Base-by-base conservation (phyloP, 2,888 invertebrate genomes). In the Athalia cordata region DNA sequence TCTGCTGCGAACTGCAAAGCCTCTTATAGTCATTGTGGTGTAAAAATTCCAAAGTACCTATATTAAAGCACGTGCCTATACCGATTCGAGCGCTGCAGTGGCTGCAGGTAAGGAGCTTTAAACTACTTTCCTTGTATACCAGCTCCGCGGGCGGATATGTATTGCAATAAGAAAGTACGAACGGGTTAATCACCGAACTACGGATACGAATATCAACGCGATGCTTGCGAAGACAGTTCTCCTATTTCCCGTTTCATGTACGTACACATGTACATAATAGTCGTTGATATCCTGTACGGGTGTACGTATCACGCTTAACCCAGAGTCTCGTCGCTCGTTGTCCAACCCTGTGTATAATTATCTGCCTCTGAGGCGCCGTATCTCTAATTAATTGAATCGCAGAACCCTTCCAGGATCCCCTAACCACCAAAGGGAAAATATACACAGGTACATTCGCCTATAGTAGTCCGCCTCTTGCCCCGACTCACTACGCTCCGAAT, bases 331-430 rank as follows among this genome's bases (percentile, higher is more conserved):
- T 59, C 59, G 13, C 47, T 50, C 59, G 13, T 11, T 49, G 59
- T 61, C 72, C 29, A 29, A 29, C 29, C 29, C 29, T 29, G 29
- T 29, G 29, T 29, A 29, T 72, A 59, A 72, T 72, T 72, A 72
- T 72, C 59, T 72, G 59, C 59, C 61, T 47, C 59, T 47, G 7
- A 45, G 72, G 59, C 15, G 43, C 72, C 57, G 59, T 72, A 72
- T 57, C 72, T 72, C 47, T 72, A 59, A 72, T 59, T 72, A 72
- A 72, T 72, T 72, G 72, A 57, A 29, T 59, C 72, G 59, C 15
- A n/a, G 47, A 57, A 72, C 72, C 72, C 59, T 72, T 72, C 4
- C 59, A 57, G 11, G 13, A 15, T 13, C 49, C 52, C 68, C 55
- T 68, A 52, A 29, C 15, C 52, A 29, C 55, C 68, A 55, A 68